These are phyloP conservation scores for Aphelenchoides besseyi DNA, from an alignment of 1,140 invertebrate genomes.

Conservation along the genomic window DNA sequence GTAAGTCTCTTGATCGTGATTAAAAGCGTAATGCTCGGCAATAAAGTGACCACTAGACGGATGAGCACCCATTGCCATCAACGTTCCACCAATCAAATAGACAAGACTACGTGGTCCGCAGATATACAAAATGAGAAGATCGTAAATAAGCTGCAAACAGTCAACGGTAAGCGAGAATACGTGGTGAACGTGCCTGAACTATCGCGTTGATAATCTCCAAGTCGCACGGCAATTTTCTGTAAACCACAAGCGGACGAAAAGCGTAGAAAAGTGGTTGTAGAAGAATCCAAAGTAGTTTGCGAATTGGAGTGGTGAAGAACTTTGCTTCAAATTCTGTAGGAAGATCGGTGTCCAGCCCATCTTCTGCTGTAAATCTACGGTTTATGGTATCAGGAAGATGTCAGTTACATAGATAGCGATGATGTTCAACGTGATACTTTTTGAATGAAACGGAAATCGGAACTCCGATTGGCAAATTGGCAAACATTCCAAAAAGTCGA, in stretches of 20 bases:
- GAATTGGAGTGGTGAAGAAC: slow-evolving; percentile 84
- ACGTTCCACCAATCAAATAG: slow-evolving; percentile 80
- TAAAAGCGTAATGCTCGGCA: slow-evolving; percentile 98
- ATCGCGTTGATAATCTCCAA: slow-evolving; percentile 80
- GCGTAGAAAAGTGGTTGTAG: slow-evolving; percentile 90
- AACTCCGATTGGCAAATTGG: slow-evolving; percentile 89
- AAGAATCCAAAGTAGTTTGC: slow-evolving; percentile 89
- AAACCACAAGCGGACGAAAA: slow-evolving; percentile 81
- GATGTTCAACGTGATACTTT: slow-evolving; percentile 96
- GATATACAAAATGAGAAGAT: slow-evolving; percentile 55
- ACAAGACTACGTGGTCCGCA: slow-evolving; percentile 74
- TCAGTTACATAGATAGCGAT: slow-evolving; percentile 72
- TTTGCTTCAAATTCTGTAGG: slow-evolving; percentile 86
- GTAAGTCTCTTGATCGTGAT: slow-evolving; percentile 89
- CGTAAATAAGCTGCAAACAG: slow-evolving; percentile 40
- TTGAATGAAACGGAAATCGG: slow-evolving; percentile 94
- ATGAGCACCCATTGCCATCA: slow-evolving; percentile 92
- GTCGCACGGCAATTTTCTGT: slow-evolving; percentile 76
- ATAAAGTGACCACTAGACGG: slow-evolving; percentile 97
- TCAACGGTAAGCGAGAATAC: slow-evolving; percentile 79
- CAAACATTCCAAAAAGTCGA: slow-evolving; percentile 83
- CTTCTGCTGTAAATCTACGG: slow-evolving; percentile 88
- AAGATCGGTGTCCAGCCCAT: slow-evolving; percentile 88
- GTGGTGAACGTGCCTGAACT: slow-evolving; percentile 78
- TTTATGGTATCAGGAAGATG: slow-evolving; percentile 22